phyloP scores from a whole-genome alignment of 2,888 invertebrate species.

The Mycalesis mineus region DNA sequence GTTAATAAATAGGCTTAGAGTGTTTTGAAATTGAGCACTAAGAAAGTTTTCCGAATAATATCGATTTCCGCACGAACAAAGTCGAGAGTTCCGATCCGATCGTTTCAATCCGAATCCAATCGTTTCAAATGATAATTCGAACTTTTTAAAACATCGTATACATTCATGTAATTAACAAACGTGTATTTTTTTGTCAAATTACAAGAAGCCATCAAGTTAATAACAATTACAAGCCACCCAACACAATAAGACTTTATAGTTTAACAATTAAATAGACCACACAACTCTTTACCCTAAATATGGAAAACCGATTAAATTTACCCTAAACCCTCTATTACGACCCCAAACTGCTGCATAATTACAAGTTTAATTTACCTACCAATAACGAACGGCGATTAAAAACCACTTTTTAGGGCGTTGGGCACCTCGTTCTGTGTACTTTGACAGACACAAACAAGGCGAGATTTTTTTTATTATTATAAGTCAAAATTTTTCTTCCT shows the following conservation, averaged over 20 bases:
- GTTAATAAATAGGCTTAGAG: too few relatives aligned
- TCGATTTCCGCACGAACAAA: too few relatives aligned
- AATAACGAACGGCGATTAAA: background rate
- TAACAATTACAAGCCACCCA: background rate
- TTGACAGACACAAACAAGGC: background rate
- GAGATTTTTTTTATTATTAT: background rate
- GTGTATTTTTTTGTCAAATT: background rate
- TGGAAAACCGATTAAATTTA: background rate
- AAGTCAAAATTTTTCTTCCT: too few relatives aligned
- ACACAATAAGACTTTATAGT: background rate
- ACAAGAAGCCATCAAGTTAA: background rate
- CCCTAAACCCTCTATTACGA: background rate
- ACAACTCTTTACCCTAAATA: slow-evolving; percentile 3
- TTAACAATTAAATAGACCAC: background rate
- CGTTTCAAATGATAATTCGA: too few relatives aligned
- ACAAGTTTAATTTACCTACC: background rate
- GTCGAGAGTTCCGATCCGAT: too few relatives aligned
- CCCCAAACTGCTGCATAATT: background rate
- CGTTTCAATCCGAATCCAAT: too few relatives aligned
- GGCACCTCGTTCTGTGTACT: background rate
- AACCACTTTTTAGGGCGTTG: background rate
- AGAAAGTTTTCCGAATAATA: too few relatives aligned
- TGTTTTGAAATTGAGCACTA: too few relatives aligned
- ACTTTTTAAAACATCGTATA: too few relatives aligned
- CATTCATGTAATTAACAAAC: too few relatives aligned